Evolutionary conservation across 2,113 vertebrate species (phyloP).

Genomic region (Dromas ardeola): DNA sequence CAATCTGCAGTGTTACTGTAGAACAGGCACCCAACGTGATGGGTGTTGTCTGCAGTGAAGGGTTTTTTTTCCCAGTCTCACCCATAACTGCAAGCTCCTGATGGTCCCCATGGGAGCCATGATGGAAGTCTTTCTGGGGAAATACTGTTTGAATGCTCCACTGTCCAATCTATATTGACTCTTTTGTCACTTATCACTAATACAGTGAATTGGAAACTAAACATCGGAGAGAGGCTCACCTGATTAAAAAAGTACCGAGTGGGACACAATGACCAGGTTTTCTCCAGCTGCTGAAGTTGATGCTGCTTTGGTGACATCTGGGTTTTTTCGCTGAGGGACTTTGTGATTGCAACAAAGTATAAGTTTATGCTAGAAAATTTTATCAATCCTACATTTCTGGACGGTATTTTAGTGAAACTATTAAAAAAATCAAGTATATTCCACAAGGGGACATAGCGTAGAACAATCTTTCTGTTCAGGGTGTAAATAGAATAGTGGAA

Average conservation of each 20-base stretch:
- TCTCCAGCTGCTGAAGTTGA: neutral
- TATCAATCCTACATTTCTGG: neutral
- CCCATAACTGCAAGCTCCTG: neutral
- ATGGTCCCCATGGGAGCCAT: neutral
- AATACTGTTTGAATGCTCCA: neutral
- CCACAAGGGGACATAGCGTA: neutral
- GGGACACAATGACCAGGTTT: neutral
- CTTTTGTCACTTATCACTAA: neutral
- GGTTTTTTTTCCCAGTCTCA: neutral
- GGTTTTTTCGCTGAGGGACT: neutral
- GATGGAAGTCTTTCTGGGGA: neutral
- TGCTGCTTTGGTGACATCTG: neutral
- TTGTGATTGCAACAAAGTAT: neutral
- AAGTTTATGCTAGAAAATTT: neutral
- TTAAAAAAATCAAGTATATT: neutral
- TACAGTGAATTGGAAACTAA: neutral
- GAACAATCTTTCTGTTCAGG: neutral
- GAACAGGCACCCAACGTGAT: neutral
- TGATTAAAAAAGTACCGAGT: neutral
- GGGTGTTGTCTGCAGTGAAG: neutral
- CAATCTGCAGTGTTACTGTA: neutral
- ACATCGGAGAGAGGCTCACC: neutral
- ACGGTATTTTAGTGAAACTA: neutral
- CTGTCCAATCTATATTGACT: neutral
- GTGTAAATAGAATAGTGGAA: neutral